A percentile compares a stretch with the other conserved stretches of the same genome.
phyloP scores from a whole-genome alignment of 2,113 vertebrate species.

The Ageneiosus marmoratus region DNA sequence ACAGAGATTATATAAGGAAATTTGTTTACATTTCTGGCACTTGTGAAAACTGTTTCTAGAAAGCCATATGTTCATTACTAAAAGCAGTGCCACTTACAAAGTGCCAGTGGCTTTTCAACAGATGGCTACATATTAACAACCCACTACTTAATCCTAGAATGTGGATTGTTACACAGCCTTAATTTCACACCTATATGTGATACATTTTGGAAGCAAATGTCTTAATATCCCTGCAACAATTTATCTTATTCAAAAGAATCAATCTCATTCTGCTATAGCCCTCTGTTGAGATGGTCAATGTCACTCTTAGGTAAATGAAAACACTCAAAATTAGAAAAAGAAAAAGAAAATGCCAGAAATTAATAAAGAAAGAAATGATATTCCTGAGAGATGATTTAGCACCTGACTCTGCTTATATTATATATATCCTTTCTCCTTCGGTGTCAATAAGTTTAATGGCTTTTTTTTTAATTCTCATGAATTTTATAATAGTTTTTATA shows the following conservation, averaged over 20 bases:
- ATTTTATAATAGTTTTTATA: constrained; percentile 7
- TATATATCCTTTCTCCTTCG: not conserved
- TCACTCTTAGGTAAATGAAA: not conserved
- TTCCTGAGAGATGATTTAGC: constrained; percentile 4
- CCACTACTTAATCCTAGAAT: constrained; percentile 13
- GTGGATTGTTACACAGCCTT: constrained; percentile 8
- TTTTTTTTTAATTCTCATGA: constrained; percentile 25
- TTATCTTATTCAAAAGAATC: constrained; percentile 27
- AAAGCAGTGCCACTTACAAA: constrained; percentile 34
- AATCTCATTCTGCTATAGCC: not conserved
- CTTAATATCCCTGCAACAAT: constrained; percentile 8
- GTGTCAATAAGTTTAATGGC: constrained; percentile 4
- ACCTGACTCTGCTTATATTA: not conserved
- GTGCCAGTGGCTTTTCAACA: constrained; percentile 33
- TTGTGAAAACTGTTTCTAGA: constrained; percentile 5
- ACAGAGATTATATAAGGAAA: not conserved
- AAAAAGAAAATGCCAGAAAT: not conserved
- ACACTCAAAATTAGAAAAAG: not conserved
- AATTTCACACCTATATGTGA: not conserved
- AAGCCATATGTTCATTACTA: constrained; percentile 46
- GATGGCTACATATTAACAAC: constrained; percentile 34
- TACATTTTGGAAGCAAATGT: constrained; percentile 5
- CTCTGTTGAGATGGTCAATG: not conserved
- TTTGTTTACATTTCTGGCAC: not conserved
- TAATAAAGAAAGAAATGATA: not conserved